Evolutionary conservation across 2,888 invertebrate genomes (phyloP).

Genomic region (Drosophila limbata): DNA sequence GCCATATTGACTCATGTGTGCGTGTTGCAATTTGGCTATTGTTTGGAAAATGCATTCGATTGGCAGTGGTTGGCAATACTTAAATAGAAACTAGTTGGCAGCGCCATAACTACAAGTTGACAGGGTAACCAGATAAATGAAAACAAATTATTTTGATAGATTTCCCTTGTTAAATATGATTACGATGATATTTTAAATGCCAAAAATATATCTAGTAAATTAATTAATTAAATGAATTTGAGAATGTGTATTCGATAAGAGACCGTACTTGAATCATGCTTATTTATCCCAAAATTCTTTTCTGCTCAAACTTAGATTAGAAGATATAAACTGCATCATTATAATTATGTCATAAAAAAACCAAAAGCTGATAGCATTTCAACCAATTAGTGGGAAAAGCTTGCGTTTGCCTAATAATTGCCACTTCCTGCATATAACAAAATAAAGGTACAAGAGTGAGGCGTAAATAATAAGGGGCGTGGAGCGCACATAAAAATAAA

Average conservation of each 20-base stretch:
- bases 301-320: background rate
- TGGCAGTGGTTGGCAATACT: background rate
- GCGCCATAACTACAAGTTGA: background rate
- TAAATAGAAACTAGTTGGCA: constrained; percentile 1
- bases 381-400: constrained; percentile 31
- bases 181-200: too few species aligned
- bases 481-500: constrained; percentile 14
- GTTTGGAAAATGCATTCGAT: constrained; percentile 6
- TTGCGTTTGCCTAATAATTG: constrained; percentile 65
- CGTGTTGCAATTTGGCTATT: constrained; percentile 8
- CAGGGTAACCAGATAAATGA: background rate
- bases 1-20: constrained; percentile 4
- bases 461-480: constrained; percentile 44
- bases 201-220: too few species aligned
- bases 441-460: constrained; percentile 26
- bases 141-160: background rate
- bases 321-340: background rate
- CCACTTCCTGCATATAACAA: constrained; percentile 69
- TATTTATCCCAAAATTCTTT: background rate
- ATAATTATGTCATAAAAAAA: background rate
- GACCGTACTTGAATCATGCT: too few species aligned
- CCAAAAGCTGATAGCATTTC: constrained; percentile 13
- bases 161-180: background rate
- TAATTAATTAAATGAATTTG: too few species aligned
- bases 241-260: too few species aligned